Evolutionary conservation across 2,797 vertebrate genomes (phyloP), one percentile per base, ranked within the genome.

Genomic region (Fratercula arctica): DNA sequence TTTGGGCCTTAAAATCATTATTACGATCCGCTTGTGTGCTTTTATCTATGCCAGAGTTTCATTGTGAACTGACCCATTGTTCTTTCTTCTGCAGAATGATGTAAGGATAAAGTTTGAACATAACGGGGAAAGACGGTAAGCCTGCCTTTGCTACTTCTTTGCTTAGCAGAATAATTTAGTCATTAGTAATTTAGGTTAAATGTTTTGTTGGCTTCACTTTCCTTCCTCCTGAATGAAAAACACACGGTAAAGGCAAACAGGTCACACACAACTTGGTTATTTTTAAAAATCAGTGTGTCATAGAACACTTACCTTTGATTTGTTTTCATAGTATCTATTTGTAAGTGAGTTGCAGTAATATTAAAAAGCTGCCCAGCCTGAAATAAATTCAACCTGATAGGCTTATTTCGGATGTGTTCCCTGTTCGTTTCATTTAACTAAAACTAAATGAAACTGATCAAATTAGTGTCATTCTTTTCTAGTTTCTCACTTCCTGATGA

Each of bases 51-150:
- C 69, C 41, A 57, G 75, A 92, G 60, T 76, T 56, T 18, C 64
- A 10, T 24, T 39, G 56, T 76, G 57, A 82, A 10, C 95, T 98
- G 95, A 98, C 83, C n/a, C 97, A 89, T 57, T 92, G 6, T 93
- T 83, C 87, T 97, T 91, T 90, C 85, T 96, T 93, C 67, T 96
- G 56, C 98, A 99, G 99, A 99, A 98, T 46, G 99, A 99, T 80
- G 98, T 98, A 95, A 98, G 98, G 96, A 98, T 98, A 87, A 98
- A 98, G 96, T 98, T 99, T 98, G 99, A 99, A 96, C 98, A 99
- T 96, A 99, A 98, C 1, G 99, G 99, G 86, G 99, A 99, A 97
- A 98, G 99, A 91, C 98, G 99, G 99, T 99, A 91, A 98, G 98
- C 97, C 67, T 68, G 50, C 79, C 59, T 79, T 78, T 33, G 3